Base-by-base conservation (phyloP, 2,797 vertebrate species). In the Mastacembelus armatus region DNA sequence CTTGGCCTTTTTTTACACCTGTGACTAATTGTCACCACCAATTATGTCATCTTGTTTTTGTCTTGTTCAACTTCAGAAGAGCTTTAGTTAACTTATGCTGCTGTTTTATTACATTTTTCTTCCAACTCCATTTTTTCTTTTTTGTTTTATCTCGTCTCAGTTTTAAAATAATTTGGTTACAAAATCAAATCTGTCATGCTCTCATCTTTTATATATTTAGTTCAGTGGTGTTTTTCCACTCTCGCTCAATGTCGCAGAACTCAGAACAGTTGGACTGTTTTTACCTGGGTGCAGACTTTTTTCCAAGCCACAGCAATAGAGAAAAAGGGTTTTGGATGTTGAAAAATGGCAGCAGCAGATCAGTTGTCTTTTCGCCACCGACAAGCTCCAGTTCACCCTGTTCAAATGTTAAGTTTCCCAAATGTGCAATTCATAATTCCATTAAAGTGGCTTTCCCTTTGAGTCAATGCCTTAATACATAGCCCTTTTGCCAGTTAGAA, bases 71-170 rank as follows among this genome's bases (percentile, higher is more conserved):
- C 66, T 60, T 74, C 56, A 60, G 39, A 80, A 39, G 63, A 74
- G 66, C 69, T 44, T 85, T 27, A 27, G 27, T 33, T 52, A 78
- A 81, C 68, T 59, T 54, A 54, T 57, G 62, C 52, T 57, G 24
- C 66, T 66, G 63, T 60, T 66, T 54, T 52, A 50, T 30, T 57
- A 30, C 48, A 19, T 43, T 11, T 66, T 40, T 48, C 52, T 39
- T 48, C 27, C 15, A 67, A 26, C 57, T 52, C 18, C 48, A 19
- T 66, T 54, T 48, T 22, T 43, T 45, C 49, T 24, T 60, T 51
- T 18, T 33, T 40, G 43, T 50, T 29, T 47, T 22, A 24, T 27
- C 4, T 1, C 40, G 19, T 65, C 5, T 14, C 7, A 26, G 22
- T 26, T 50, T 18, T 27, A n/a, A 27, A 26, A n/a, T 12, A 1